Evolutionary conservation across 1,140 invertebrate genomes (phyloP).

Genomic region (Hycleus cichorii): DNA sequence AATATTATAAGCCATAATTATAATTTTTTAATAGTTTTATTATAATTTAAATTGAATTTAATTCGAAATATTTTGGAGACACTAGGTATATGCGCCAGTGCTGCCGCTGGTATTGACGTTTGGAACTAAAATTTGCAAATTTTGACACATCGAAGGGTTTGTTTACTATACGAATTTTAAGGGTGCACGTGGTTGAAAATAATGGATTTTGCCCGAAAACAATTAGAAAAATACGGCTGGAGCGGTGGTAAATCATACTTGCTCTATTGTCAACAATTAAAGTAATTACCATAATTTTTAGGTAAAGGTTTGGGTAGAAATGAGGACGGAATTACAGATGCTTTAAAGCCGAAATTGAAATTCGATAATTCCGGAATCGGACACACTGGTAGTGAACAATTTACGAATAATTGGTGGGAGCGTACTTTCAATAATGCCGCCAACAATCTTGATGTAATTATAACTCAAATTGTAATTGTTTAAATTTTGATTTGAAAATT

Average conservation of each 20-base stretch:
- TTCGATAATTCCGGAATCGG: constrained; percentile 71
- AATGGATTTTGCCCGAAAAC: constrained; percentile 54
- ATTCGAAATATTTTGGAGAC: too few species aligned
- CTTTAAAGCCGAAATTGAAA: constrained; percentile 70
- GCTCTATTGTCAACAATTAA: constrained; percentile 2
- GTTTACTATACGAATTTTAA: too few species aligned
- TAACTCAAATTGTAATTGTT: background rate
- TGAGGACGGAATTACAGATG: constrained; percentile 65
- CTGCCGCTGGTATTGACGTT: too few species aligned
- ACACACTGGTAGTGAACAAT: constrained; percentile 59
- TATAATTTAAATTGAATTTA: too few species aligned
- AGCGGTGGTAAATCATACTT: constrained; percentile 49
- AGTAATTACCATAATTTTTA: constrained; percentile 35
- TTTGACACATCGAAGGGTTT: too few species aligned
- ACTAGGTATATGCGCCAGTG: too few species aligned
- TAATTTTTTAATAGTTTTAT: too few species aligned
- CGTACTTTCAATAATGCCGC: constrained; percentile 66
- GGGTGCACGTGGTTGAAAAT: background rate
- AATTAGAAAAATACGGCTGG: constrained; percentile 61
- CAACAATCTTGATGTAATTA: constrained; percentile 51
- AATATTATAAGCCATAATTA: too few species aligned
- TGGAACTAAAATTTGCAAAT: too few species aligned
- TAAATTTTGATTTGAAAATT: background rate
- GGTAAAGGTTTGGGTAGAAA: constrained; percentile 75
- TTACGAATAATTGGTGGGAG: constrained; percentile 77